phyloP scores from a whole-genome alignment of 2,888 invertebrate species.

The Poecilobothrus nobilitatus region DNA sequence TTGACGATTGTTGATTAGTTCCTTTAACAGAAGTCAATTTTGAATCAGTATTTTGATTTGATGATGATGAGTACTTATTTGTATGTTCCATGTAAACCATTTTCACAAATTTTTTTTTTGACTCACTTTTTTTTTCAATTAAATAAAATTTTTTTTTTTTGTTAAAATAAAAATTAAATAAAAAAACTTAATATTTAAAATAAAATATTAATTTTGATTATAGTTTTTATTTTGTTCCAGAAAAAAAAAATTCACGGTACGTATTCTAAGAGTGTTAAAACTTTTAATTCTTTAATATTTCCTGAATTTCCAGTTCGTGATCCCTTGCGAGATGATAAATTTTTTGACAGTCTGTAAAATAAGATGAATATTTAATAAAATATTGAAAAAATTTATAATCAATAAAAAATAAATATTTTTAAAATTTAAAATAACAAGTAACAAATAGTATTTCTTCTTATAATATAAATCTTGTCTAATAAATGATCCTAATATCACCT shows the following conservation, averaged over 20 bases:
- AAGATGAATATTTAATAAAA: slow-evolving; percentile 12
- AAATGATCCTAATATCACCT: no score
- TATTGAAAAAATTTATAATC: slow-evolving; percentile 3
- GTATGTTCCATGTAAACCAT: slow-evolving; percentile 34
- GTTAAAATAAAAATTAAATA: background rate
- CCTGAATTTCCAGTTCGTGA: slow-evolving; percentile 78
- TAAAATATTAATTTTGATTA: background rate
- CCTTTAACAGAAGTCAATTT: slow-evolving; percentile 20
- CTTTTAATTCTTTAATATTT: slow-evolving; percentile 74
- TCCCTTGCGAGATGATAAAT: slow-evolving; percentile 71
- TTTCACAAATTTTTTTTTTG: slow-evolving; percentile 22
- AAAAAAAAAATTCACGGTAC: slow-evolving; percentile 57
- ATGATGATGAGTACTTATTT: slow-evolving; percentile 25
- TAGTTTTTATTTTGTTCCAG: slow-evolving; percentile 14
- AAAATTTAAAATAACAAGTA: no score
- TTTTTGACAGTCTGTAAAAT: slow-evolving; percentile 63
- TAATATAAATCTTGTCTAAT: no score
- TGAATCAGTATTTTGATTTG: slow-evolving; percentile 24
- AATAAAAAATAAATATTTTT: no score
- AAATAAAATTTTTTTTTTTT: background rate
- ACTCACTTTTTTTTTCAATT: background rate
- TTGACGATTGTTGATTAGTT: background rate
- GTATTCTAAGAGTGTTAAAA: slow-evolving; percentile 75
- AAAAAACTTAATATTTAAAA: slow-evolving; percentile 11
- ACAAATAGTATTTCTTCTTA: no score